These are phyloP conservation scores for Collichthys lucidus DNA, from an alignment of 2,113 vertebrate species.

Conservation along the genomic window DNA sequence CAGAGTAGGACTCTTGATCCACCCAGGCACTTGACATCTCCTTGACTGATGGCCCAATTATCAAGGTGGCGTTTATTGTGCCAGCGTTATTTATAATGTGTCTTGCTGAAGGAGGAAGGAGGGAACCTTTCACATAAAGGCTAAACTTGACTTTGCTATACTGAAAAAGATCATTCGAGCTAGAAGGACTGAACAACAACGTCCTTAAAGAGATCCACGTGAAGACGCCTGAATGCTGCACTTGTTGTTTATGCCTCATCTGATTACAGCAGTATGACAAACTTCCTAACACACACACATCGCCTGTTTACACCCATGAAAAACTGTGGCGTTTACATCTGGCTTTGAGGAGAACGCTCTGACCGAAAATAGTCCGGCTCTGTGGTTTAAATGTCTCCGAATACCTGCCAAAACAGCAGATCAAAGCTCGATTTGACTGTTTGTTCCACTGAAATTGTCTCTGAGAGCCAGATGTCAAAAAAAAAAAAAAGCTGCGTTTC, in stretches of 20 bases:
- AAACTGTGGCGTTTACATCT: conserved; percentile 25
- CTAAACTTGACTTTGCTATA: conserved; percentile 82
- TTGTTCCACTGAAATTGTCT: conserved; percentile 16
- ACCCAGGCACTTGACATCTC: conserved; percentile 77
- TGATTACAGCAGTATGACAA: conserved; percentile 30
- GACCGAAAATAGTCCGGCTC: conserved; percentile 29
- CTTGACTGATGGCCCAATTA: conserved; percentile 88
- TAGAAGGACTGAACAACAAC: not conserved
- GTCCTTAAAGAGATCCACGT: not conserved
- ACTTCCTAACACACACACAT: conserved; percentile 15
- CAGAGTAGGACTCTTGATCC: conserved; percentile 67
- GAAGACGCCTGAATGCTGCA: conserved; percentile 20
- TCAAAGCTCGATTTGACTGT: conserved; percentile 38
- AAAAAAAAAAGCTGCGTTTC: conserved; percentile 25
- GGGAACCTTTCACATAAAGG: conserved; percentile 77
- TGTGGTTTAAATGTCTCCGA: conserved; percentile 2
- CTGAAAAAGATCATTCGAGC: not conserved
- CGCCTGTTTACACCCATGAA: conserved; percentile 32
- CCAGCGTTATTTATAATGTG: conserved; percentile 90
- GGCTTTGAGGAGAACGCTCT: conserved; percentile 14
- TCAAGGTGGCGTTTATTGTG: conserved; percentile 87
- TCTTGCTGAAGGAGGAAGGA: conserved; percentile 81
- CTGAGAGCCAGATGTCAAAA: conserved; percentile 50
- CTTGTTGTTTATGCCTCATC: conserved; percentile 21
- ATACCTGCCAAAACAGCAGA: conserved; percentile 43